A percentile compares a stretch with the other conserved stretches of the same genome.
phyloP scores from a whole-genome alignment of 2,797 vertebrate species.

The Chiroxiphia lanceolata region DNA sequence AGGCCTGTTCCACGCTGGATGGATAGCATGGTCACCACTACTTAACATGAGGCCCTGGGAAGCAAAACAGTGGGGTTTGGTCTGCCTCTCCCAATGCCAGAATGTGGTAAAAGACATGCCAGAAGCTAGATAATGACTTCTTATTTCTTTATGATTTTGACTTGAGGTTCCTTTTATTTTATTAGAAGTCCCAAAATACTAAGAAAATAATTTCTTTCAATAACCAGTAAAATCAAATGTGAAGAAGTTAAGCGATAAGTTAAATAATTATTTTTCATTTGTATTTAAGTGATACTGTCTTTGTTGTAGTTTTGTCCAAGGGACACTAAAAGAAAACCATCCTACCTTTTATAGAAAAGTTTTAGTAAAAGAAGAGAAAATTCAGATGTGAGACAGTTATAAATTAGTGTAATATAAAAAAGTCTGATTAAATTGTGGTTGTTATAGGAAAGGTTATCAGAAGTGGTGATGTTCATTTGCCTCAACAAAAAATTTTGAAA shows the following conservation, averaged over 20 bases:
- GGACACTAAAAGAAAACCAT: background rate
- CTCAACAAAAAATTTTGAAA: background rate
- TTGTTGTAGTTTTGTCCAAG: background rate
- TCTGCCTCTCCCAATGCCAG: background rate
- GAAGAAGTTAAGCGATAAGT: background rate
- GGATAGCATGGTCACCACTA: background rate
- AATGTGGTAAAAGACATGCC: background rate
- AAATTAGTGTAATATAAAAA: background rate
- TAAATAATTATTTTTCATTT: background rate
- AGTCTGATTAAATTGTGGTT: background rate
- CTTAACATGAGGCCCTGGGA: background rate
- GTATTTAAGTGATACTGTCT: background rate
- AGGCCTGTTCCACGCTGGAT: background rate
- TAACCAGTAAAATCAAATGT: background rate
- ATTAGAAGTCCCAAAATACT: background rate
- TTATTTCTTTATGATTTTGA: background rate
- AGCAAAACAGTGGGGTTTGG: background rate
- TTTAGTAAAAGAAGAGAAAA: background rate
- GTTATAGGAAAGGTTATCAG: background rate
- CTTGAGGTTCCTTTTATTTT: background rate
- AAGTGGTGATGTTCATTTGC: background rate
- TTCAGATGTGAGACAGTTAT: background rate
- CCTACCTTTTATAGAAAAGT: background rate
- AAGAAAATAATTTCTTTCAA: background rate
- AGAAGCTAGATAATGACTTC: background rate